phyloP scores from a whole-genome alignment of 2,113 vertebrate species.

The Pongo pygmaeus region DNA sequence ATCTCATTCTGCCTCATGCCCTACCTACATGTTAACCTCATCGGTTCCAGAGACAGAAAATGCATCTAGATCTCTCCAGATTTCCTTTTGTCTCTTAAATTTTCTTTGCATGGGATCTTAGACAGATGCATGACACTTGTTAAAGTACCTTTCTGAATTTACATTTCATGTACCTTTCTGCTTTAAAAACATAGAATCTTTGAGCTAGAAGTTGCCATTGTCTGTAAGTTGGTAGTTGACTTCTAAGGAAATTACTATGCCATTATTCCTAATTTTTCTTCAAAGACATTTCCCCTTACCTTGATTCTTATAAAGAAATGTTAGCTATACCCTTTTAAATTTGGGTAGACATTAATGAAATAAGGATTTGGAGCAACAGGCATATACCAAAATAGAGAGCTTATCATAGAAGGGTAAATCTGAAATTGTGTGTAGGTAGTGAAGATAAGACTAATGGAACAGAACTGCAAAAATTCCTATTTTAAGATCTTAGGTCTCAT shows the following conservation, averaged over 20 bases:
- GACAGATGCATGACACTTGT: neutral
- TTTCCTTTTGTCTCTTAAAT: constrained; percentile 14
- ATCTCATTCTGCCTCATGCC: neutral
- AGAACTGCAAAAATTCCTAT: neutral
- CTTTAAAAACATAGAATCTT: neutral
- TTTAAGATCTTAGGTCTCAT: neutral
- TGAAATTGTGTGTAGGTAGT: neutral
- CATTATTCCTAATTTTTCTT: neutral
- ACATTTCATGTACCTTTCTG: neutral
- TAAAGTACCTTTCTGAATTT: neutral
- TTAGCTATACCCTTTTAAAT: neutral
- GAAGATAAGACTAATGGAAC: neutral
- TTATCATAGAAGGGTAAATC: neutral
- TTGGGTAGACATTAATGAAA: neutral
- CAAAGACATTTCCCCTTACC: neutral
- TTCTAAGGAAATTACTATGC: neutral
- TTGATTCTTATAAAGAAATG: neutral
- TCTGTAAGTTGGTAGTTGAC: neutral
- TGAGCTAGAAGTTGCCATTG: neutral
- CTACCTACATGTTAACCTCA: neutral
- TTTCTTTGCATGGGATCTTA: neutral
- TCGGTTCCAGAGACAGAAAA: neutral
- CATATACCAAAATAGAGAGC: neutral
- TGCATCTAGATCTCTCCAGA: neutral
- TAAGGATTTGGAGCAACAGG: neutral